Base-by-base conservation (phyloP, 2,113 vertebrate species). In the Tragulus kanchil region DNA sequence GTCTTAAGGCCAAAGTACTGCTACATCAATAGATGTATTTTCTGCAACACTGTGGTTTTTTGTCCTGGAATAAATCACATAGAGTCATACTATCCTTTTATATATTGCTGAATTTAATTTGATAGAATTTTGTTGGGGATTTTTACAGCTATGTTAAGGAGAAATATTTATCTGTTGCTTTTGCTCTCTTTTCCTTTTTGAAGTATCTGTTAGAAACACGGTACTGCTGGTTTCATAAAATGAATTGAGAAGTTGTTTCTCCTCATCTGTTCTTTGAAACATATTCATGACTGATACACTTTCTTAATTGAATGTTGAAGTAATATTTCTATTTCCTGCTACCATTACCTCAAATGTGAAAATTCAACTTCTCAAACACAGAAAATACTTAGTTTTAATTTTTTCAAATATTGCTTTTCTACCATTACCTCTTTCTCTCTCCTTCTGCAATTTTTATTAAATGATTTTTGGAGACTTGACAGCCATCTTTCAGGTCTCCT, bases 231-330 rank as follows among this genome's bases (percentile, higher is more conserved):
- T 7, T 58, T 82, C 21, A 10, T 42, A 82, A 82, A 82, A 26
- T 59, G 13, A 42, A 42, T 9, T 82, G 79, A 59, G 56, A 82
- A 82, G 21, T 59, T 15, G 12, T 42, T 59, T 82, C 21, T 82
- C 79, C 21, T 59, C 56, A 25, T 59, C n/a, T 82, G n/a, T 59
- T 82, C 26, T 26, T n/a, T 82, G 13, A 82, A 82, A 42, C 4
- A 59, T 16, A n/a, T 26, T 59, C 67, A 48, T 14, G 14, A 48
- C 79, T 79, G 73, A n/a, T 65, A 26, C 1, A 54, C 56, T 78
- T 82, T 94, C 14, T 88, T 93, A 59, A 54, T 71, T 62, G 16
- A 78, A 54, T 71, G 25, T 89, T 89, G 81, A 31, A 88, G 42
- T n/a, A n/a, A n/a, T n/a, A n/a, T n/a, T n/a, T n/a, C n/a, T n/a